These are phyloP conservation scores for Caenorhabditis remanei DNA, from an alignment of 1,140 invertebrate species.

Conservation along the genomic window DNA sequence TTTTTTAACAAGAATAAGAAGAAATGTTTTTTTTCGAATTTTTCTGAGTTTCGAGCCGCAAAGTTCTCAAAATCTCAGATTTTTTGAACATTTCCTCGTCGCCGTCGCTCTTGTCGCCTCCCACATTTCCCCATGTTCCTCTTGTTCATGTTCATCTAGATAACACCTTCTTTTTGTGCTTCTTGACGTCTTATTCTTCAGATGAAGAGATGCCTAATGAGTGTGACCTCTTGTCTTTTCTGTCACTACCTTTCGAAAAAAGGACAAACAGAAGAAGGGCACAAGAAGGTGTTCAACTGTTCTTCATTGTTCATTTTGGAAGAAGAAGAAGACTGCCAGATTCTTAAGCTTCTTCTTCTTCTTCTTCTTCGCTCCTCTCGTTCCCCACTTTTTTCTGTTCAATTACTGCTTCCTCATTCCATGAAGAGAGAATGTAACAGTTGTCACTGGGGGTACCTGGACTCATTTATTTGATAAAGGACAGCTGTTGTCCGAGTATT, in stretches of 20 bases:
- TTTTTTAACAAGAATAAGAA: too few species aligned
- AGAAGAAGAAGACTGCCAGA: background rate
- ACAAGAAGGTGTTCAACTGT: background rate
- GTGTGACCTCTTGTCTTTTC: constrained; percentile 41
- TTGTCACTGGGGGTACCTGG: too few species aligned
- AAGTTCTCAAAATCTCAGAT: too few species aligned
- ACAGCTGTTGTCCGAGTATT: too few species aligned
- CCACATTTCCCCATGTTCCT: too few species aligned
- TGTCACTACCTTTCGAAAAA: background rate
- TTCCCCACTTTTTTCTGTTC: background rate
- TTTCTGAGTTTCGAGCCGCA: too few species aligned
- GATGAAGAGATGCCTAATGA: background rate
- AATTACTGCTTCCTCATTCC: background rate
- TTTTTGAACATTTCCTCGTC: too few species aligned
- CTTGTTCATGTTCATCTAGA: too few species aligned
- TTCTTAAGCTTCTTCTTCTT: background rate
- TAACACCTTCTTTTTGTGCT: background rate
- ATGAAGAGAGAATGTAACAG: too few species aligned
- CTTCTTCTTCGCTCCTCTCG: background rate
- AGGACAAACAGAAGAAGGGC: background rate
- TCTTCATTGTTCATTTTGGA: constrained; percentile 30
- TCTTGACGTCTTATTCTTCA: background rate
- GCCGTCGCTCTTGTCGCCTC: too few species aligned
- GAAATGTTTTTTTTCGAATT: too few species aligned
- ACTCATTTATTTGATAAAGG: too few species aligned